Evolutionary conservation across 2,113 vertebrate species (phyloP), one percentile per base, ranked within the genome.

Genomic region (Actinemys pallida): DNA sequence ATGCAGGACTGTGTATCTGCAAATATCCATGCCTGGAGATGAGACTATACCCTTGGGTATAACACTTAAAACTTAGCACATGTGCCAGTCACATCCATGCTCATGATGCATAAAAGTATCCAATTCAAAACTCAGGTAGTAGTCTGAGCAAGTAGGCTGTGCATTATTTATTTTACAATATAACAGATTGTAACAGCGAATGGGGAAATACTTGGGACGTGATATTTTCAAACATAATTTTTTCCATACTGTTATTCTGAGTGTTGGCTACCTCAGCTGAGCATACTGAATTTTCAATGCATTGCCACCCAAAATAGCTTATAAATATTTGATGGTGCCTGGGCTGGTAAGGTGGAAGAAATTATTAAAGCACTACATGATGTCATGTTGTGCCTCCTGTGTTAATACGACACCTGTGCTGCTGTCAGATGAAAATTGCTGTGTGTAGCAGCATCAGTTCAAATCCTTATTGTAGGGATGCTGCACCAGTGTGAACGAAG

Each of bases 251-350:
- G 85, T 93, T 87, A 87, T 96, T 92, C 81, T 88, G 78, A 90
- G 89, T 87, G 83, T 79, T 96, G 92, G 92, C 42, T 57, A 93
- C 89, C 94, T 97, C 89, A 92, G 88, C 87, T 87, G 93, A 95
- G 81, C 94, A 93, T 96, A 94, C 78, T 95, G 90, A 96, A 96
- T 91, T 94, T 81, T 75, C 49, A 92, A 82, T 84, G 72, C 94
- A 97, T 87, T 57, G 65, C 35, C 79, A 95, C 29, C 81, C 89
- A 79, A 83, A 96, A 81, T 50, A 86, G 53, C 90, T 53, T 57
- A 11, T 88, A 94, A 93, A 93, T 91, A 91, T 96, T 96, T 97
- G 92, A 95, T 47, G 65, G 53, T 95, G 56, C 95, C 85, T 94
- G 50, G 62, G 72, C 79, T 91, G 72, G 81, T 92, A 93, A 96